phyloP scores from a whole-genome alignment of 2,113 vertebrate genomes.

The Atrichornis clamosus region DNA sequence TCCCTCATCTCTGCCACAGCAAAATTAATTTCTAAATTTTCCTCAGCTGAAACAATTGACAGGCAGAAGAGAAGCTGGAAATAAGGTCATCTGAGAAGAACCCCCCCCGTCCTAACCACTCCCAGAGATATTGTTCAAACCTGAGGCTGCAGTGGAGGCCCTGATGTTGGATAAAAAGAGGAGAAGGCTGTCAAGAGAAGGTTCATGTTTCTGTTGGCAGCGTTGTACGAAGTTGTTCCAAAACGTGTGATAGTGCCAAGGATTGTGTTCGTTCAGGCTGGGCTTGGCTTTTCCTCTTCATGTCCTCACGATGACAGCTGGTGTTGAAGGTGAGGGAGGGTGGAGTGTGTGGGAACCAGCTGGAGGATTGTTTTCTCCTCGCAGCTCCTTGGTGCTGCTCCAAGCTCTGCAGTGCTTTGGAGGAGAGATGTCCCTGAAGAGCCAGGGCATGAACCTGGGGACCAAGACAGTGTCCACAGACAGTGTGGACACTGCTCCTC shows the following conservation, averaged over 20 bases:
- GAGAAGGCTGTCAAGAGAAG: neutral
- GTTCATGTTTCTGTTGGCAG: conserved; percentile 27
- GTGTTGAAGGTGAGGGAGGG: neutral
- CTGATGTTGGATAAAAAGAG: neutral
- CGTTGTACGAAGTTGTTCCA: neutral
- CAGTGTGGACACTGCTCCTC: accelerated
- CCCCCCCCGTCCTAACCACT: neutral
- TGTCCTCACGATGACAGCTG: neutral
- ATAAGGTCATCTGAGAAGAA: neutral
- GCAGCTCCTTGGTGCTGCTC: neutral
- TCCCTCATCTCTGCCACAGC: neutral
- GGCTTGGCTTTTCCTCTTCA: conserved; percentile 8
- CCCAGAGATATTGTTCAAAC: neutral
- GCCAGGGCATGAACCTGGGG: neutral
- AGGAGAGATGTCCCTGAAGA: neutral
- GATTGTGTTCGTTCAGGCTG: neutral
- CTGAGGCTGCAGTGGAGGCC: neutral
- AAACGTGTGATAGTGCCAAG: neutral
- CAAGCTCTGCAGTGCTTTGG: neutral
- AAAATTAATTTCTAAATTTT: neutral
- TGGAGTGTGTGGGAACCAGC: neutral
- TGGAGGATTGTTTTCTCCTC: neutral
- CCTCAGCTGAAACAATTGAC: neutral
- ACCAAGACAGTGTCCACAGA: neutral
- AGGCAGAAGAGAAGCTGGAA: conserved; percentile 10